phyloP scores from a whole-genome alignment of 1,140 invertebrate species.

The Conus betulinus region DNA sequence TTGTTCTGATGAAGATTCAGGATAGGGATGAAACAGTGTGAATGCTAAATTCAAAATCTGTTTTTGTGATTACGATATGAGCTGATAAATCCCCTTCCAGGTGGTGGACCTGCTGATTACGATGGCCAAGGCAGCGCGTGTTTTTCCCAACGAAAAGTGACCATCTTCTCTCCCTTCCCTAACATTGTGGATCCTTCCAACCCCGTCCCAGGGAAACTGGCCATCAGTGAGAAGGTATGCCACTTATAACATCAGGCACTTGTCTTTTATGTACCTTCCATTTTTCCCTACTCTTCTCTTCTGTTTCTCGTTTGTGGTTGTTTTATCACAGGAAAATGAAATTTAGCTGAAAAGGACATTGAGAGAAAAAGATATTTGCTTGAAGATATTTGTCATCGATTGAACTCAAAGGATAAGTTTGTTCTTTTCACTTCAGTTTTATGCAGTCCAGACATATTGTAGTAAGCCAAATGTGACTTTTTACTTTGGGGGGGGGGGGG shows the following conservation, averaged over 20 bases:
- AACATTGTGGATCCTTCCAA: slow-evolving; percentile 66
- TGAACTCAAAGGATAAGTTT: background rate
- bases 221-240: background rate
- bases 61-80: too few relatives aligned
- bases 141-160: slow-evolving; percentile 53
- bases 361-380: background rate
- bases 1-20: too few relatives aligned
- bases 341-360: background rate
- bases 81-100: slow-evolving; percentile 30
- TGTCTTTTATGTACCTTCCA: too few relatives aligned
- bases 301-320: too few relatives aligned
- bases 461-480: too few relatives aligned
- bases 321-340: background rate
- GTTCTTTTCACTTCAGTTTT: too few relatives aligned
- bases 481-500: too few relatives aligned
- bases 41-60: too few relatives aligned
- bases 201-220: slow-evolving; percentile 21
- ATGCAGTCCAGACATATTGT: too few relatives aligned
- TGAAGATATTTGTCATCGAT: background rate
- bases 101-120: slow-evolving; percentile 70
- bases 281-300: too few relatives aligned
- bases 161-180: slow-evolving; percentile 71
- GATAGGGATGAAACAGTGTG: too few relatives aligned
- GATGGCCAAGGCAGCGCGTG: slow-evolving; percentile 67
- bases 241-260: too few relatives aligned